Evolutionary conservation across 2,113 vertebrate genomes (phyloP).

Genomic region (Polypterus bichir): DNA sequence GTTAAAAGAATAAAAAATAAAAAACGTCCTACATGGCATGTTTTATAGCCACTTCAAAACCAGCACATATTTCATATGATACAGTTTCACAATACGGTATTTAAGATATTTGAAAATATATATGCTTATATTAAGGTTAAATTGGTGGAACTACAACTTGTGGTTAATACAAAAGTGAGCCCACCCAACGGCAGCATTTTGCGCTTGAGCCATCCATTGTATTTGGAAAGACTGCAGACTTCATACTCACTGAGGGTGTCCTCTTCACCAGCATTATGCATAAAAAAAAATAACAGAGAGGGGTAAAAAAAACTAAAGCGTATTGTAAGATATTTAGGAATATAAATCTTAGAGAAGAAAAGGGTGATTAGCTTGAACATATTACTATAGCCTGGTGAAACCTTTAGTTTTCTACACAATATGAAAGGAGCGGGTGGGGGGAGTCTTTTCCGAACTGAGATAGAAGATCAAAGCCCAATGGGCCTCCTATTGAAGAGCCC

Average conservation of each 20-base stretch:
- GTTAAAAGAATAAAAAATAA: too few relatives aligned
- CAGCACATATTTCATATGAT: too few relatives aligned
- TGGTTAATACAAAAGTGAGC: slow-evolving; percentile 3
- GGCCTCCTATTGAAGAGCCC: slow-evolving; percentile 87
- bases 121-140: too few relatives aligned
- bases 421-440: slow-evolving; percentile 32
- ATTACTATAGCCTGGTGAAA: slow-evolving; percentile 46
- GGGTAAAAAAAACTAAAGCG: slow-evolving; percentile 2
- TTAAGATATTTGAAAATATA: too few relatives aligned
- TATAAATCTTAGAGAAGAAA: slow-evolving; percentile 45
- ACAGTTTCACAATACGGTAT: too few relatives aligned
- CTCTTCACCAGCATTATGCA: slow-evolving; percentile 29
- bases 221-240: slow-evolving; percentile 27
- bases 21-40: too few relatives aligned
- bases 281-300: slow-evolving; percentile 1
- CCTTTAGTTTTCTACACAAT: slow-evolving; percentile 47
- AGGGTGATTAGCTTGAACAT: slow-evolving; percentile 39
- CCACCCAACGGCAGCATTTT: slow-evolving; percentile 37
- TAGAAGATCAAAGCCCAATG: slow-evolving; percentile 84
- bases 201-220: slow-evolving; percentile 64
- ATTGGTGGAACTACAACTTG: too few relatives aligned
- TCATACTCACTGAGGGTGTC: slow-evolving; percentile 27
- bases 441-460: slow-evolving; percentile 55
- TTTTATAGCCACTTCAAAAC: too few relatives aligned
- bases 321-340: slow-evolving; percentile 25